phyloP scores from a whole-genome alignment of 2,113 vertebrate species.

The Urocitellus parryii region DNA sequence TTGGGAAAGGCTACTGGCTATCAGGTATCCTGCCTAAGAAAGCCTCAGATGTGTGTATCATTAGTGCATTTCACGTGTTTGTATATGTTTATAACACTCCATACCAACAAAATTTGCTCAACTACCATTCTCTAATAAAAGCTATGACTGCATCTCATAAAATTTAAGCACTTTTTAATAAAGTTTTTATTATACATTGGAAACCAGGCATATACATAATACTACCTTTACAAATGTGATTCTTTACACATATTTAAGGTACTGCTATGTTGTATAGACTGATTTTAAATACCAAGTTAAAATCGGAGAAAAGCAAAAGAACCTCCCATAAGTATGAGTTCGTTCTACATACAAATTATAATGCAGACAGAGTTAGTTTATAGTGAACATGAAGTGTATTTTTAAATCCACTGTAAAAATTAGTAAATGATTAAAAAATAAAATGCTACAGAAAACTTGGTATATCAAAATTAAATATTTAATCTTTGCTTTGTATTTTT shows the following conservation, averaged over 20 bases:
- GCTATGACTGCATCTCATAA: neutral
- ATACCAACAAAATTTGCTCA: constrained; percentile 10
- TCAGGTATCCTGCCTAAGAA: neutral
- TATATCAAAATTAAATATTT: constrained; percentile 64
- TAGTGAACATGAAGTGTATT: neutral
- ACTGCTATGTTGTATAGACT: neutral
- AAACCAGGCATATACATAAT: neutral
- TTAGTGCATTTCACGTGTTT: neutral
- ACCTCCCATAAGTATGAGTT: neutral
- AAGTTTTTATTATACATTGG: constrained; percentile 2
- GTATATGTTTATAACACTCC: neutral
- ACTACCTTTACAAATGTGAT: neutral
- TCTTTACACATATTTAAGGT: constrained; percentile 5
- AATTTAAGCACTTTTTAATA: neutral
- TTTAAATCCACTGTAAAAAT: constrained; percentile 35
- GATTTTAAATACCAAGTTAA: constrained; percentile 53
- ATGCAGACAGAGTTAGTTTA: neutral
- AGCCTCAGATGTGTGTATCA: neutral
- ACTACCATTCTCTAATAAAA: neutral
- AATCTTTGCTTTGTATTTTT: constrained; percentile 26
- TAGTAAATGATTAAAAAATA: constrained; percentile 31
- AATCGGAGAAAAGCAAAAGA: neutral
- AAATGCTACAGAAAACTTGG: constrained; percentile 31
- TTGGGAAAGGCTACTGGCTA: neutral
- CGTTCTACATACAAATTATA: constrained; percentile 14